Evolutionary conservation across 1,140 invertebrate species (phyloP), one percentile per base, ranked within the genome.

Genomic region (Tyrophagus putrescentiae): DNA sequence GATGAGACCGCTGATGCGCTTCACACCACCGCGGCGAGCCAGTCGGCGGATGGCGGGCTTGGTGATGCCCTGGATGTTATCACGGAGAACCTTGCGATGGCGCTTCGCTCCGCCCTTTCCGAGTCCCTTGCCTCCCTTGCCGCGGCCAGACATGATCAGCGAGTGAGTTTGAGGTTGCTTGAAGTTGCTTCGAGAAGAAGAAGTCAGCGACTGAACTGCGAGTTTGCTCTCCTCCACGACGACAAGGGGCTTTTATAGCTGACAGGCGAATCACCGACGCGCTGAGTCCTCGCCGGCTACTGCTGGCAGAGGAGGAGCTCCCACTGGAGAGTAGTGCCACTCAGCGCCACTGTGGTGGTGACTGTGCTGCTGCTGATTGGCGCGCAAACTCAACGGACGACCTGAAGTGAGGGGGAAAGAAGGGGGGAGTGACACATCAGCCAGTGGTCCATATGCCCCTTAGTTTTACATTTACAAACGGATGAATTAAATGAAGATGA

Each of bases 11-110:
- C 81, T 83, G 61, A 85, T 81, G 66, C 82, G 76, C 67, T 85
- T 85, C 0, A 85, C 82, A 56, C 83, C 84, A 59, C 84, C 84
- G 67, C 84, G 74, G 54, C 82, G 76, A 60, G 82, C 82, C 63
- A 85, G 66, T 68, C 77, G 76, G 65, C 78, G 73, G 64, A 80
- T 81, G 36, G 79, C 80, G 13, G 78, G 79, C 66, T 82, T 82
- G 28, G 80, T 80, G 67, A 81, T 85, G 65, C 82, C 82, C 71
- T 82, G 79, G 74, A 85, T 83, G 70, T 84, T 84, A 73, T 85
- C 84, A 64, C 78, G 68, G 13, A 79, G 66, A 73, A 78, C 72
- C 66, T 72, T 72, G 16, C 72, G 62, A 67, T 72, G 71, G 64
- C 71, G 70, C 59, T 72, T 72, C 36, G 71, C 71, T 58, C 71